Percentiles rank a stretch among this genome's conserved stretches.
Evolutionary conservation across 2,888 invertebrate species (phyloP).

Genomic region (Nephrotoma guestfalica): DNA sequence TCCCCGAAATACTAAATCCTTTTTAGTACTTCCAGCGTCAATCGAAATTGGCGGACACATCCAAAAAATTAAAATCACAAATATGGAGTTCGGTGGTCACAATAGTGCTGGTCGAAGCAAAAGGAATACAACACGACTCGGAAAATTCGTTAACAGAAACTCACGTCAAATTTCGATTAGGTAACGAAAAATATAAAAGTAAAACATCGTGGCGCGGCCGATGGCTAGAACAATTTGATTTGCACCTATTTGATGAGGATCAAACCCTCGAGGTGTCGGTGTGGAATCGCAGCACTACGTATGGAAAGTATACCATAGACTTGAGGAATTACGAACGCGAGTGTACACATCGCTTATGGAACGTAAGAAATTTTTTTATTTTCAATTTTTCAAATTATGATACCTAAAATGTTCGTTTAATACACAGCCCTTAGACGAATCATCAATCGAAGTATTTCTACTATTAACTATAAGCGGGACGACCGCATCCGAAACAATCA

Average conservation of each 20-base stretch:
- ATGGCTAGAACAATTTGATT: conserved; percentile 95
- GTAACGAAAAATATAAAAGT: conserved; percentile 95
- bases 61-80: conserved; percentile 77
- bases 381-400: neutral
- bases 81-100: conserved; percentile 97
- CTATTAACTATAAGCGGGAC: conserved; percentile 91
- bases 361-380: conserved; percentile 19
- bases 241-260: conserved; percentile 90
- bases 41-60: conserved; percentile 62
- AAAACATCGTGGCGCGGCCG: conserved; percentile 74
- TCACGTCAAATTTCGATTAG: conserved; percentile 93
- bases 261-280: conserved; percentile 84
- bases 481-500: conserved; percentile 82
- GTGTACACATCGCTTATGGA: conserved; percentile 80
- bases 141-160: conserved; percentile 84
- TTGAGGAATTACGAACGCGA: conserved; percentile 72
- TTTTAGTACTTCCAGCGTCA: conserved; percentile 66
- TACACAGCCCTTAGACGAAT: conserved; percentile 62
- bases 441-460: conserved; percentile 68
- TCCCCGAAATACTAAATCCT: conserved; percentile 15
- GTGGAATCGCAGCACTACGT: conserved; percentile 39
- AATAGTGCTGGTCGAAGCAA: conserved; percentile 91
- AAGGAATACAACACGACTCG: conserved; percentile 75
- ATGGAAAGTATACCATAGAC: conserved; percentile 67
- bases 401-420: neutral